Conservation (phyloP, 2,888 invertebrate genomes). For the Zaprionus bogoriensis region DNA sequence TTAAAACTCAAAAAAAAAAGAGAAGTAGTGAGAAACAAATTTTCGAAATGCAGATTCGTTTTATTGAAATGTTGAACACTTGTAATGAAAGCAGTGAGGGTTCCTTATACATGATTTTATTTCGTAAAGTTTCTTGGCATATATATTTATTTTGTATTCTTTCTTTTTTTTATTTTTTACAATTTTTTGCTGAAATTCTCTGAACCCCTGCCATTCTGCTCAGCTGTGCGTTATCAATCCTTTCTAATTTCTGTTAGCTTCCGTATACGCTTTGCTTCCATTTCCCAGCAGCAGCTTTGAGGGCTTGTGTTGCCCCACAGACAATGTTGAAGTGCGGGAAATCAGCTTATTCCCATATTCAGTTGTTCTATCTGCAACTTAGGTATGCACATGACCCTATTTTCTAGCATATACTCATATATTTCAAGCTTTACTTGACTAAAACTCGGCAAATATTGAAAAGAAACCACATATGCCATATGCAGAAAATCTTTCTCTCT, state of each 20-base stretch:
- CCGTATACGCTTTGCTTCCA: not conserved
- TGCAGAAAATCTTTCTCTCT: not conserved
- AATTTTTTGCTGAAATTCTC: no score
- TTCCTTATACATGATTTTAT: no score
- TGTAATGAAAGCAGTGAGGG: no score
- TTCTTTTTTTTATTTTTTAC: no score
- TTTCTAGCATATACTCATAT: not conserved
- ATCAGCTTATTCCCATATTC: not conserved
- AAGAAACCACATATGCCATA: not conserved
- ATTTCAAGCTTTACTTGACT: not conserved
- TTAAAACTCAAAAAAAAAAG: slow-evolving; percentile 40
- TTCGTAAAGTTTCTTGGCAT: no score
- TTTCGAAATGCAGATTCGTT: not conserved
- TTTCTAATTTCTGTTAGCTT: not conserved
- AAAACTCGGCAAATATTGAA: not conserved
- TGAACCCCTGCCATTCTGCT: no score
- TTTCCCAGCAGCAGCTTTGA: not conserved
- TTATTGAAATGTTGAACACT: not conserved
- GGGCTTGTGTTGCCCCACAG: no score
- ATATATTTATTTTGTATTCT: no score
- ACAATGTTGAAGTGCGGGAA: not conserved
- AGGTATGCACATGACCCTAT: not conserved
- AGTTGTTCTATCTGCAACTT: not conserved
- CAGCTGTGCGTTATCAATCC: no score
- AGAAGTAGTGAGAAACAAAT: not conserved